These are phyloP conservation scores for Maconellicoccus hirsutus DNA, from an alignment of 1,140 invertebrate species.

Conservation along the genomic window DNA sequence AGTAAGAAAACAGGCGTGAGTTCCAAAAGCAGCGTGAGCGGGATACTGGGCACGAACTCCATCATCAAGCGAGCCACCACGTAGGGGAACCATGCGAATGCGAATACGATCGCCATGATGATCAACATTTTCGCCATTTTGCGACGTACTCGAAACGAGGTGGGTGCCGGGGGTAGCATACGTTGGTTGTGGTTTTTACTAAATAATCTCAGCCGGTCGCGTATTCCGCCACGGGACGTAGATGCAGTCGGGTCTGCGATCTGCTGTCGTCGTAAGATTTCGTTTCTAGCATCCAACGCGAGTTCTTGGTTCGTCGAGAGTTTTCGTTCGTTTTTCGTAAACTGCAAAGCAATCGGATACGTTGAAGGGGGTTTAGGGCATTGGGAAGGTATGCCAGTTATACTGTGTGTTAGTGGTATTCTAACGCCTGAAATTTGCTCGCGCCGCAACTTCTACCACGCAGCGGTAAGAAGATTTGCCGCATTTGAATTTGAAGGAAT, in stretches of 20 bases:
- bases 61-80: conserved; percentile 38
- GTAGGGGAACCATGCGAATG: conserved; percentile 59
- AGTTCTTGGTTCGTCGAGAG: neutral
- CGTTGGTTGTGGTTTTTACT: conserved; percentile 14
- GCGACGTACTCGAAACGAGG: conserved; percentile 46
- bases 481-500: too few species aligned
- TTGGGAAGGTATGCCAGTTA: too few species aligned
- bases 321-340: neutral
- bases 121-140: conserved; percentile 55
- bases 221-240: neutral
- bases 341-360: neutral
- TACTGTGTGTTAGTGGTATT: too few species aligned
- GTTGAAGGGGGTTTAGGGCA: too few species aligned
- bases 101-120: conserved; percentile 53
- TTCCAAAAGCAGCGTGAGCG: too few species aligned
- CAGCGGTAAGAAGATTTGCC: too few species aligned
- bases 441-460: too few species aligned
- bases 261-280: neutral
- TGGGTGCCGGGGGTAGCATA: neutral
- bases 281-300: neutral
- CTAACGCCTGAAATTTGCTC: too few species aligned
- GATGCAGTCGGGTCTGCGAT: neutral
- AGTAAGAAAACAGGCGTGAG: too few species aligned
- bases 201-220: conserved; percentile 29
- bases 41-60: conserved; percentile 23